These are phyloP conservation scores for Tachina lurida DNA, from an alignment of 2,888 invertebrate genomes.

Conservation along the genomic window DNA sequence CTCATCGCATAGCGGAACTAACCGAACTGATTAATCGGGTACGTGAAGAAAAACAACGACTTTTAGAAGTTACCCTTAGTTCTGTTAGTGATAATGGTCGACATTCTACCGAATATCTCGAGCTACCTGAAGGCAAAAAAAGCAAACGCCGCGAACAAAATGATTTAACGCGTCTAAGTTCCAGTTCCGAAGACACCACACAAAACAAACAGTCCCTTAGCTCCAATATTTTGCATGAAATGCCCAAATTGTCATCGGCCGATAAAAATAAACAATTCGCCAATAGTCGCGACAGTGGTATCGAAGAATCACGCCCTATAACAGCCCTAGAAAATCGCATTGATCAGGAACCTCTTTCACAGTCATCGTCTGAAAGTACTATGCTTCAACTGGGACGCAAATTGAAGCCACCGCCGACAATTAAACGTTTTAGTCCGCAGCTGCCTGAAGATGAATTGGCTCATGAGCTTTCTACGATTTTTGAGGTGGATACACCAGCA, in stretches of 20 bases:
- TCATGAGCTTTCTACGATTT: slow-evolving; percentile 87
- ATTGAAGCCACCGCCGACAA: slow-evolving; percentile 78
- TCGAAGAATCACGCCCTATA: slow-evolving; percentile 80
- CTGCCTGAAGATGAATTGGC: slow-evolving; percentile 78
- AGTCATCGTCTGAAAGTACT: slow-evolving; percentile 72
- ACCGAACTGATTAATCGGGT: slow-evolving; percentile 85
- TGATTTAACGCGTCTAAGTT: slow-evolving; percentile 52
- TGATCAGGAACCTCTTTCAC: slow-evolving; percentile 74
- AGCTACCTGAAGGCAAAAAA: slow-evolving; percentile 75
- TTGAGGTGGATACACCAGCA: slow-evolving; percentile 87
- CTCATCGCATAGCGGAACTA: slow-evolving; percentile 85
- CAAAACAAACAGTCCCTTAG: slow-evolving; percentile 33
- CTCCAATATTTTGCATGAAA: slow-evolving; percentile 31
- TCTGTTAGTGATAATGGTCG: slow-evolving; percentile 80
- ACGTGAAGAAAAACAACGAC: slow-evolving; percentile 84
- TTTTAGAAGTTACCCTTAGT: slow-evolving; percentile 82
- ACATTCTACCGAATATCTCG: slow-evolving; percentile 82
- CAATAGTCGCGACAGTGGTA: slow-evolving; percentile 81
- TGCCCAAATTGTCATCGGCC: slow-evolving; percentile 22
- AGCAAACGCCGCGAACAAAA: slow-evolving; percentile 25
- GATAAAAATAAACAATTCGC: slow-evolving; percentile 62
- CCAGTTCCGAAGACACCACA: slow-evolving; percentile 56
- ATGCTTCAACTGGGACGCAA: slow-evolving; percentile 61
- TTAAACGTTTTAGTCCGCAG: slow-evolving; percentile 81
- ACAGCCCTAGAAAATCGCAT: slow-evolving; percentile 78